These are phyloP conservation scores for Myanophis thanlyinensis DNA, from an alignment of 2,113 vertebrate species.

Conservation along the genomic window DNA sequence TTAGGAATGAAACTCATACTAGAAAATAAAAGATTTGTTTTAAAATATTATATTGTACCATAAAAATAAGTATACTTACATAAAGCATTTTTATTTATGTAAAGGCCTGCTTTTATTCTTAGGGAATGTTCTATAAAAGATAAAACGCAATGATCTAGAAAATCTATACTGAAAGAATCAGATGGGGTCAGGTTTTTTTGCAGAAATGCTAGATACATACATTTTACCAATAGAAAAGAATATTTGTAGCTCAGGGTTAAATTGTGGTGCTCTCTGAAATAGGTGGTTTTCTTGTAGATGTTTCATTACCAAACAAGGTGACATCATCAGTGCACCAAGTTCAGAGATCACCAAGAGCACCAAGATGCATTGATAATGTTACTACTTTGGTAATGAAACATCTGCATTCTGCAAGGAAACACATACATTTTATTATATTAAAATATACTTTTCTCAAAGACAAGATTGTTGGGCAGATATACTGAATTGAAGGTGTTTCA, in stretches of 20 bases:
- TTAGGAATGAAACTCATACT: conserved; percentile 3
- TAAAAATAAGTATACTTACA: not conserved
- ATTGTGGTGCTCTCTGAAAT: not conserved
- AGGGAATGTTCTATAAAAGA: not conserved
- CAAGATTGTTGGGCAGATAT: not conserved
- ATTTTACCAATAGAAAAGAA: not conserved
- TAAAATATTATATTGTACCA: not conserved
- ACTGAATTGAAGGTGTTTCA: not conserved
- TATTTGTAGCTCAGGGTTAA: not conserved
- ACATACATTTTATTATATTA: not conserved
- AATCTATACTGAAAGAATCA: not conserved
- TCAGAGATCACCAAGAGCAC: not conserved
- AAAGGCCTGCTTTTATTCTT: conserved; percentile 7
- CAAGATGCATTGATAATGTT: not conserved
- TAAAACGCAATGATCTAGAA: conserved; percentile 7
- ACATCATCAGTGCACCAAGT: not conserved
- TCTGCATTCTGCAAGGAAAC: not conserved
- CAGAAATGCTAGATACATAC: conserved; percentile 8
- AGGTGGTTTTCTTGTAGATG: not conserved
- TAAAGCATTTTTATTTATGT: not conserved
- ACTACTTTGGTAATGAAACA: not conserved
- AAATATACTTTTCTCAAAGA: conserved; percentile 12
- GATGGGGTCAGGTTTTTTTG: not conserved
- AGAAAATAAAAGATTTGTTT: not conserved
- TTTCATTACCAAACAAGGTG: not conserved